Evolutionary conservation across 2,797 vertebrate species (phyloP), one percentile per base, ranked within the genome.

Genomic region (Falco concolor): DNA sequence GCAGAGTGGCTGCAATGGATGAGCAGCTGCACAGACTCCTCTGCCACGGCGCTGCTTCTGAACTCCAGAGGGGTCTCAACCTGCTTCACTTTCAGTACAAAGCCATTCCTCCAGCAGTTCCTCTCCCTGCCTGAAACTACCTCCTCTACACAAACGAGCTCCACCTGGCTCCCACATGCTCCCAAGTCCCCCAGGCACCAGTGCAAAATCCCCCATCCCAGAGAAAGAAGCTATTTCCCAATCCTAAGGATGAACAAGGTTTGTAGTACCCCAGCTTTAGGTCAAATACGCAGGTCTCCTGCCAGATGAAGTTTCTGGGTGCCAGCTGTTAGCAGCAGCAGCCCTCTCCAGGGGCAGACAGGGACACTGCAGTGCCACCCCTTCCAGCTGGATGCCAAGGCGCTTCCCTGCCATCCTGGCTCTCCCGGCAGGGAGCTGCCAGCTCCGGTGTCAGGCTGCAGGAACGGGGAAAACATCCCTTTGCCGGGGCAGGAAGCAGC

Each of bases 401-500:
- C 30, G 9, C 11, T 67, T 84, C 16, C 53, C 42, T 0, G 1
- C 11, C 2, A 7, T 9, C 34, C 61, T 5, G 10, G 10, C 19
- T 60, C 4, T 13, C 36, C 42, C 6, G 9, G 42, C 76, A 80
- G 38, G 27, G 68, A 68, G 76, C 57, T 13, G 1, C 32, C 34
- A 80, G 83, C 30, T 17, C 1, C 6, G 3, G 45, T 72, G 69
- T 60, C 79, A 89, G 77, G 49, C 70, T 60, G 38, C 1, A 1
- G 64, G 45, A 45, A 90, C 0, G 0, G 25, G n/a, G 78, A 85
- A 84, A 95, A 87, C 0, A 12, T 77, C 44, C 38, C 40, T 18
- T 23, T 0, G 2, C 57, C 3, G 1, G 63, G 25, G 56, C 91
- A 96, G 96, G 96, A 96, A 96, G 80, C 5, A 10, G 36, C 88